These are phyloP conservation scores for Drosophila rellima DNA, from an alignment of 2,888 invertebrate genomes.

Conservation along the genomic window DNA sequence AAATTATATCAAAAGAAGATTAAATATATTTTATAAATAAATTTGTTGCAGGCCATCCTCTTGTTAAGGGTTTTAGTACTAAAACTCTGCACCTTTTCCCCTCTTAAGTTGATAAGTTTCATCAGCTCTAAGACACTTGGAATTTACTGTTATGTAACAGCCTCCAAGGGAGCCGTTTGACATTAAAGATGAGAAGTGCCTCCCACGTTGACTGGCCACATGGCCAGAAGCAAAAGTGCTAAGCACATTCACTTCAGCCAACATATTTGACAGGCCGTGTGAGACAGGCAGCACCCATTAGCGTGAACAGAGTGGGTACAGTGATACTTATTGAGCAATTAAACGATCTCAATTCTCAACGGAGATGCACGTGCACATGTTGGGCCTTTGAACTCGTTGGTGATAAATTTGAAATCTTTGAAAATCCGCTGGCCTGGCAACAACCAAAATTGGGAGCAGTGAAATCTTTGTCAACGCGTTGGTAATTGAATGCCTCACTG, in stretches of 20 bases:
- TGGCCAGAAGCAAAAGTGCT: conserved; percentile 27
- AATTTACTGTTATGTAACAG: conserved; percentile 34
- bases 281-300: conserved; percentile 27
- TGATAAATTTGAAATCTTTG: conserved; percentile 41
- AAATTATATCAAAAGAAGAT: neutral
- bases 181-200: conserved; percentile 22
- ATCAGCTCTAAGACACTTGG: conserved; percentile 11
- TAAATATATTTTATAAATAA: neutral
- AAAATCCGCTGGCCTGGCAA: conserved; percentile 16
- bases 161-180: conserved; percentile 29
- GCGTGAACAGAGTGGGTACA: conserved; percentile 10
- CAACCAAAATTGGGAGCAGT: conserved; percentile 26
- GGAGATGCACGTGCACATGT: conserved; percentile 46
- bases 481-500: conserved; percentile 65
- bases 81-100: neutral
- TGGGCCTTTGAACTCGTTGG: conserved; percentile 58
- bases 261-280: conserved; percentile 19
- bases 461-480: conserved; percentile 67
- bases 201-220: conserved; percentile 50
- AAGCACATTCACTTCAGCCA: conserved; percentile 7
- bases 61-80: neutral
- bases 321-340: conserved; percentile 69
- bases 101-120: neutral
- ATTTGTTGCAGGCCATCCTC: neutral
- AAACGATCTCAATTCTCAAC: conserved; percentile 42